Percentiles rank a stretch among this genome's conserved stretches.
phyloP scores from a whole-genome alignment of 2,797 vertebrate species.

The Oreochromis grahami region DNA sequence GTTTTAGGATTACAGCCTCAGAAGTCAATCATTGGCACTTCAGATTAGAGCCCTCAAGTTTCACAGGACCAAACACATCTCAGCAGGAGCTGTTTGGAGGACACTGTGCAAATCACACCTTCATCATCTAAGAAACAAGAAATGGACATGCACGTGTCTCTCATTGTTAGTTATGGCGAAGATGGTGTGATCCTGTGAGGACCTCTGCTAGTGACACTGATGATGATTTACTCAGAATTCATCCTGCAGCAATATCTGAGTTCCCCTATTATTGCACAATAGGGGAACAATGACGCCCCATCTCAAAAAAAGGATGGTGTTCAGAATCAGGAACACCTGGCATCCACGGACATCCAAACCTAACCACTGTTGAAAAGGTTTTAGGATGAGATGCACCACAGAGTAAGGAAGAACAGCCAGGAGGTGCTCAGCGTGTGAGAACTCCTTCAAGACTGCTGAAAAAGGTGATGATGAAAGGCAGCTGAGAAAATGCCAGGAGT shows the following conservation, averaged over 20 bases:
- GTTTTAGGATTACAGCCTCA: background rate
- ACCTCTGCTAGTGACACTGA: background rate
- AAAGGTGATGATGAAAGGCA: background rate
- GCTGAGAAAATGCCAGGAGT: background rate
- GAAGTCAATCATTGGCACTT: background rate
- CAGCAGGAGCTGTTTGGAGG: background rate
- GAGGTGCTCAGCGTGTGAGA: background rate
- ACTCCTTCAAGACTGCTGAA: background rate
- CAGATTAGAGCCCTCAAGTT: background rate
- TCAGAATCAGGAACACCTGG: background rate
- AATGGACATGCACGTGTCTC: background rate
- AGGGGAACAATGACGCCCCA: background rate
- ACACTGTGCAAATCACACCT: background rate
- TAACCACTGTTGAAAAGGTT: background rate
- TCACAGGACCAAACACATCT: background rate
- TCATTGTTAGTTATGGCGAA: fast-evolving
- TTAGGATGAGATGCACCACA: background rate
- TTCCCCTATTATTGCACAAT: background rate
- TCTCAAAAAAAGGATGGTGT: background rate
- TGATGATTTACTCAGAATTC: background rate
- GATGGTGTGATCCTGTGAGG: background rate
- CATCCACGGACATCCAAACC: background rate
- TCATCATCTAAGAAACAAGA: background rate
- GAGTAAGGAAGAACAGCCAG: background rate
- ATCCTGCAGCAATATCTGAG: background rate